A percentile compares a stretch with the other conserved stretches of the same genome.
These are phyloP conservation scores for Seriola quinqueradiata DNA, from an alignment of 2,113 vertebrate genomes.

Conservation along the genomic window DNA sequence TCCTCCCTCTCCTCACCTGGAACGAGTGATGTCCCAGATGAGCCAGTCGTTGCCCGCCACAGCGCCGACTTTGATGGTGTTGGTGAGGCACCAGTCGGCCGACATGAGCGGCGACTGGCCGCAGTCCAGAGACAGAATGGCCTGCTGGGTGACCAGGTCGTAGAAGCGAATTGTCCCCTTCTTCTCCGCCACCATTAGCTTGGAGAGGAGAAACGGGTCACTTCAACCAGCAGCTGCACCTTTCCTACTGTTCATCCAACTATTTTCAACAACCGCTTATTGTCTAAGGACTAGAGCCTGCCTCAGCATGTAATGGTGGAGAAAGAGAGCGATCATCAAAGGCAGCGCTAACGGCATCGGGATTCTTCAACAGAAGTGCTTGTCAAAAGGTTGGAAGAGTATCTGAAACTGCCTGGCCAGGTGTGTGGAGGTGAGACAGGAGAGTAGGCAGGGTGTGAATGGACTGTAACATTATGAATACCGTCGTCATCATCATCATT, in stretches of 20 bases:
- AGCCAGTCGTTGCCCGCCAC: slow-evolving; percentile 96
- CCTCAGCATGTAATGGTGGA: not conserved
- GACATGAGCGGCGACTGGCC: slow-evolving; percentile 92
- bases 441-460: no score
- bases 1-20: slow-evolving; percentile 86
- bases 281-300: not conserved
- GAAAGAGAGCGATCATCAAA: not conserved
- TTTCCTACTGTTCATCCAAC: not conserved
- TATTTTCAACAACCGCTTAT: not conserved
- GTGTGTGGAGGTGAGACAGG: no score
- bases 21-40: slow-evolving; percentile 96
- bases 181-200: slow-evolving; percentile 97
- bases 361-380: not conserved
- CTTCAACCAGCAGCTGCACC: not conserved
- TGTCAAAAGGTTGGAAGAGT: no score
- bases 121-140: slow-evolving; percentile 94
- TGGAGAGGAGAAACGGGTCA: slow-evolving; percentile 64
- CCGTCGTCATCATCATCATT: no score
- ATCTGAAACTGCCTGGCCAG: not conserved
- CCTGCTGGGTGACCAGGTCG: slow-evolving; percentile 92
- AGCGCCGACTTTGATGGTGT: slow-evolving; percentile 95
- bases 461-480: not conserved
- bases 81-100: slow-evolving; percentile 96
- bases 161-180: slow-evolving; percentile 95
- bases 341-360: not conserved